Conservation (phyloP, 2,888 invertebrate genomes). For the Ditylenchus weischeri region DNA sequence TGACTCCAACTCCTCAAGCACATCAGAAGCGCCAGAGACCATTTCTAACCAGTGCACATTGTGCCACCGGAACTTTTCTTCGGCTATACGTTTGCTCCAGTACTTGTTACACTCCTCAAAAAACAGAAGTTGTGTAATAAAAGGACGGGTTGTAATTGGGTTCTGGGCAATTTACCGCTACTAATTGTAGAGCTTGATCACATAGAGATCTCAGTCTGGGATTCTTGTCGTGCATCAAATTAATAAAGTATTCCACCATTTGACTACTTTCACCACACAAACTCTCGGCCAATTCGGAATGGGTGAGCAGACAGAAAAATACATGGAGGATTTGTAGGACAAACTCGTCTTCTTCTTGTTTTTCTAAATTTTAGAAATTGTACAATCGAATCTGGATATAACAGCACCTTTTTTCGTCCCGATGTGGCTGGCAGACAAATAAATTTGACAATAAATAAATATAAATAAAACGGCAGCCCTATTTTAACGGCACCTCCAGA, state of each 20-base stretch:
- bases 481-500: too few species aligned
- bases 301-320: slow-evolving; percentile 82
- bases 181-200: slow-evolving; percentile 88
- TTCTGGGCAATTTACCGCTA: slow-evolving; percentile 69
- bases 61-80: slow-evolving; percentile 93
- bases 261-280: slow-evolving; percentile 64
- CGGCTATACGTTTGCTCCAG: slow-evolving; percentile 89
- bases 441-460: too few species aligned
- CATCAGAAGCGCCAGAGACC: slow-evolving; percentile 64
- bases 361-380: slow-evolving; percentile 64
- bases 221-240: slow-evolving; percentile 95
- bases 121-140: slow-evolving; percentile 7
- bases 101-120: slow-evolving; percentile 69
- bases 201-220: slow-evolving; percentile 74
- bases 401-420: too few species aligned
- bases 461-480: too few species aligned
- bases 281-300: slow-evolving; percentile 65
- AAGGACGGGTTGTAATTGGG: not conserved
- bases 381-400: too few species aligned
- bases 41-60: slow-evolving; percentile 97
- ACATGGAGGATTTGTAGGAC: slow-evolving; percentile 93
- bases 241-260: slow-evolving; percentile 90
- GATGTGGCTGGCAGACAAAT: too few species aligned
- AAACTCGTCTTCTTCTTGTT: slow-evolving; percentile 96
- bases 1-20: not conserved